Percentiles rank a stretch among this genome's conserved stretches.
Evolutionary conservation across 2,797 vertebrate genomes (phyloP).

Genomic region (Ctenopoma kingsleyae): DNA sequence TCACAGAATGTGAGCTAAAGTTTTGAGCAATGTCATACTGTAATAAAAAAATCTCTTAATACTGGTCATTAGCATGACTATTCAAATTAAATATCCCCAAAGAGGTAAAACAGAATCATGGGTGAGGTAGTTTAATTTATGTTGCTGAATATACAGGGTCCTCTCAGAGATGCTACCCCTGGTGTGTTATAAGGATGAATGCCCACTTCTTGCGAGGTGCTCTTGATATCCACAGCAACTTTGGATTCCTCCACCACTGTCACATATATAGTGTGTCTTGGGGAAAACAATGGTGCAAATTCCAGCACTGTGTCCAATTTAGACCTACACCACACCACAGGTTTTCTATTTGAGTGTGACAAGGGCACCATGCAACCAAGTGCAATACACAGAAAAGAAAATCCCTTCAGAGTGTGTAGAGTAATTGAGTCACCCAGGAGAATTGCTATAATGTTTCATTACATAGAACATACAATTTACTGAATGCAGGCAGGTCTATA

Average conservation of each 20-base stretch:
- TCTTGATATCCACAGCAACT: conserved; percentile 57
- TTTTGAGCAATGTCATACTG: conserved; percentile 52
- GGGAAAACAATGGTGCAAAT: conserved; percentile 60
- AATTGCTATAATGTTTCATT: conserved; percentile 71
- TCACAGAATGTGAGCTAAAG: conserved; percentile 50
- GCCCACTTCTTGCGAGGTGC: conserved; percentile 50
- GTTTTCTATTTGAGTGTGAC: conserved; percentile 70
- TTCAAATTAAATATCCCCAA: conserved; percentile 25
- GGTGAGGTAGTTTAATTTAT: conserved; percentile 29
- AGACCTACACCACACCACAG: conserved; percentile 71
- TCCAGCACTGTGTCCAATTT: conserved; percentile 73
- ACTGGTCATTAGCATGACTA: conserved; percentile 39
- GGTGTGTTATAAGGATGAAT: conserved; percentile 61
- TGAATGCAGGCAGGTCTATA: conserved; percentile 50
- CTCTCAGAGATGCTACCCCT: conserved; percentile 19
- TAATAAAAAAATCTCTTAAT: conserved; percentile 36
- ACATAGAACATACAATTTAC: conserved; percentile 59
- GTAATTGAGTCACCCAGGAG: conserved; percentile 63
- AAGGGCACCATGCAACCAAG: conserved; percentile 72
- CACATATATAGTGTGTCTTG: conserved; percentile 50
- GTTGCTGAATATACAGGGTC: conserved; percentile 29
- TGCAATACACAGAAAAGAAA: conserved; percentile 65
- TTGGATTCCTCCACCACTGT: conserved; percentile 51
- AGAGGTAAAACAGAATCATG: conserved; percentile 24
- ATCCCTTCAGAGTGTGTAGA: conserved; percentile 57